Evolutionary conservation across 2,797 vertebrate species (phyloP).

Genomic region (Gymnodraco acuticeps): DNA sequence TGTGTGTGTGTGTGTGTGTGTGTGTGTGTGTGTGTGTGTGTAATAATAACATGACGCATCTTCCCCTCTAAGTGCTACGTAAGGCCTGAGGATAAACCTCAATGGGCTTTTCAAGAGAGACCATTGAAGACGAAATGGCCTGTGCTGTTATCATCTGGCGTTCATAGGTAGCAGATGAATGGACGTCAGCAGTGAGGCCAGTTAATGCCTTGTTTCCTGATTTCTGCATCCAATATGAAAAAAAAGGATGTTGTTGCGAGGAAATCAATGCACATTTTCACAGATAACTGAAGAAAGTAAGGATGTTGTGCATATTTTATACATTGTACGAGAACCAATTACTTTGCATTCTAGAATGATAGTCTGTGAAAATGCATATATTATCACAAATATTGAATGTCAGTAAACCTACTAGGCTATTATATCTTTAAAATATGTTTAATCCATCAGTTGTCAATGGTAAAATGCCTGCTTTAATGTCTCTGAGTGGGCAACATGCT

Average conservation of each 20-base stretch:
- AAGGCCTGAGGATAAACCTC: conserved; percentile 14
- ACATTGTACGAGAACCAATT: background rate
- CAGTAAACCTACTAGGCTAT: background rate
- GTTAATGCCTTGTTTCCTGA: conserved; percentile 27
- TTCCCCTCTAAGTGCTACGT: conserved; percentile 27
- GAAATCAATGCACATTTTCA: conserved; percentile 19
- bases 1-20: background rate
- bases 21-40: background rate
- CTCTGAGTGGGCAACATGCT: background rate
- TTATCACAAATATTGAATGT: background rate
- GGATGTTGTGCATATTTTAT: background rate
- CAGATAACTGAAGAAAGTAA: background rate
- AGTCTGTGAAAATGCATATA: background rate
- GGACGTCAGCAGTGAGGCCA: conserved; percentile 1
- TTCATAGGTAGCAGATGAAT: conserved; percentile 13
- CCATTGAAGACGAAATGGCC: conserved; percentile 11
- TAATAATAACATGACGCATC: conserved; percentile 27
- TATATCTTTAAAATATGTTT: background rate
- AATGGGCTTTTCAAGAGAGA: conserved; percentile 16
- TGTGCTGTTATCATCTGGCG: conserved; percentile 32
- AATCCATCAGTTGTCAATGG: background rate
- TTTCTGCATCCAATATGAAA: conserved; percentile 10
- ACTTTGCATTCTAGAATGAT: background rate
- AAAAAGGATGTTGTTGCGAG: conserved; percentile 16
- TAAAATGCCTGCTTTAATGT: background rate